Evolutionary conservation across 2,888 invertebrate species (phyloP).

Genomic region (Clepsis dumicolana): DNA sequence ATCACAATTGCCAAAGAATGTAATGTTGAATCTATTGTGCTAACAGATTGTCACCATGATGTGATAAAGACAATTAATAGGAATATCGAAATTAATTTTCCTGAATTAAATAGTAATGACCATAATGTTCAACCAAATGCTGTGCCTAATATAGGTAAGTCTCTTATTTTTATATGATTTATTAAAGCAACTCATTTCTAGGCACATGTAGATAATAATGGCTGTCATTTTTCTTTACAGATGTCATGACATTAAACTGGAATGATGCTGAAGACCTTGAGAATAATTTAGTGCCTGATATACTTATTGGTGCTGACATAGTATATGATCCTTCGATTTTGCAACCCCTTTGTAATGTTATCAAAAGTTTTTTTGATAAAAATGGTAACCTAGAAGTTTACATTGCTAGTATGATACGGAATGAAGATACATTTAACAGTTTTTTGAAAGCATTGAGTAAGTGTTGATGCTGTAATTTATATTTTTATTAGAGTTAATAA

Average conservation of each 20-base stretch:
- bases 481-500: slow-evolving; percentile 22
- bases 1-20: slow-evolving; percentile 86
- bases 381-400: slow-evolving; percentile 66
- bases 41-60: slow-evolving; percentile 90
- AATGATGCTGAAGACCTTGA: slow-evolving; percentile 57
- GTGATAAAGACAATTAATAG: slow-evolving; percentile 88
- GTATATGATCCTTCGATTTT: slow-evolving; percentile 77
- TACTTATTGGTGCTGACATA: slow-evolving; percentile 78
- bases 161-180: not conserved
- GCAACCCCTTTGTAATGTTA: slow-evolving; percentile 64
- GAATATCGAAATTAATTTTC: slow-evolving; percentile 88
- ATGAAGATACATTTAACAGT: slow-evolving; percentile 85
- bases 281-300: slow-evolving; percentile 62
- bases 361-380: slow-evolving; percentile 60
- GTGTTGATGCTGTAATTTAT: slow-evolving; percentile 39
- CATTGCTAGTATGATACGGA: slow-evolving; percentile 84
- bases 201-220: not conserved
- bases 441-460: slow-evolving; percentile 87
- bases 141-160: slow-evolving; percentile 21
- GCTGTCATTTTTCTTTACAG: slow-evolving; percentile 56
- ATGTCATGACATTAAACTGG: slow-evolving; percentile 71
- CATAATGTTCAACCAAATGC: not conserved
- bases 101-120: slow-evolving; percentile 47
- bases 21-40: slow-evolving; percentile 80
- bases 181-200: not conserved